Evolutionary conservation across 2,888 invertebrate genomes (phyloP).

Genomic region (Malachius bipustulatus): DNA sequence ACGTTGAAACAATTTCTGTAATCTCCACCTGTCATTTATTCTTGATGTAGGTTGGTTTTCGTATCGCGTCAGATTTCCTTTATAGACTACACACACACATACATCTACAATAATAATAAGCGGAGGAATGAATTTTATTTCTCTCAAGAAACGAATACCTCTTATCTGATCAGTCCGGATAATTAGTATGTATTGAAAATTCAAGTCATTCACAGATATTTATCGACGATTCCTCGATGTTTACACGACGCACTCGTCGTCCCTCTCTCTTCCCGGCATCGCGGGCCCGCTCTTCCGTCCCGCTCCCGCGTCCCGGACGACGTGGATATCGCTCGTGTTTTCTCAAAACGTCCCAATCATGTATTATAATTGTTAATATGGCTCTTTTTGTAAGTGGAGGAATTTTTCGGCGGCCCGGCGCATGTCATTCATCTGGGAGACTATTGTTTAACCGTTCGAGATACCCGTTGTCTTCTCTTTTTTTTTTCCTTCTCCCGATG

Average conservation of each 20-base stretch:
- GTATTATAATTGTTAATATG: slow-evolving; percentile 32
- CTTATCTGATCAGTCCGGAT: slow-evolving; percentile 37
- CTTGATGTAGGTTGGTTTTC: slow-evolving; percentile 3
- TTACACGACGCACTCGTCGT: slow-evolving; percentile 16
- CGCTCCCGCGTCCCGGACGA: neutral
- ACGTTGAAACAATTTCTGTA: neutral
- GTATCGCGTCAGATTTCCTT: no score
- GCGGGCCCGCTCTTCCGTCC: neutral
- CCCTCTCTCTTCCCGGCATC: slow-evolving; percentile 13
- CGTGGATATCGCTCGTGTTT: slow-evolving; percentile 28
- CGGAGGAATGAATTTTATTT: slow-evolving; percentile 23
- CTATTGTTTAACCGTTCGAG: slow-evolving; percentile 7
- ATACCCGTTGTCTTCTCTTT: no score
- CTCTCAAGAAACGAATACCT: slow-evolving; percentile 33
- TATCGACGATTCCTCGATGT: slow-evolving; percentile 30
- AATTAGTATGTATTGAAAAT: slow-evolving; percentile 38
- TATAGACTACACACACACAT: no score
- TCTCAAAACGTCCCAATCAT: slow-evolving; percentile 33
- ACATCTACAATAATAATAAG: neutral
- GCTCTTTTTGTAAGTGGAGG: slow-evolving; percentile 22
- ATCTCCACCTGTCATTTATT: neutral
- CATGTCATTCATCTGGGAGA: slow-evolving; percentile 7
- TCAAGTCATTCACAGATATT: slow-evolving; percentile 36
- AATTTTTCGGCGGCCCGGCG: slow-evolving; percentile 20
- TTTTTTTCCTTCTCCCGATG: no score